These are phyloP conservation scores for Chelon auratus DNA, from an alignment of 2,797 vertebrate species.

Conservation along the genomic window DNA sequence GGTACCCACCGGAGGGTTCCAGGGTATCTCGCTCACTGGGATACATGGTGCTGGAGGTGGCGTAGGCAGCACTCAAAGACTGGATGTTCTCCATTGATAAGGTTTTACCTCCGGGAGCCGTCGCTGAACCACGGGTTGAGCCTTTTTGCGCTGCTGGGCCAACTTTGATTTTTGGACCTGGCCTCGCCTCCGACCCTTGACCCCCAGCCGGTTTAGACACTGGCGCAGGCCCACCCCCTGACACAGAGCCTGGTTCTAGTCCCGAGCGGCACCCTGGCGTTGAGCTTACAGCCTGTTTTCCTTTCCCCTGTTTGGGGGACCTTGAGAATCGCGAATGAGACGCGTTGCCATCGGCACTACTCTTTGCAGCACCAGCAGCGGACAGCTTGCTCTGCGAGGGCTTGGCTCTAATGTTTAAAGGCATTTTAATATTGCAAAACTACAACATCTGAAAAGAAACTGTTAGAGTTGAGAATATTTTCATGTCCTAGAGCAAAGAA, in stretches of 20 bases:
- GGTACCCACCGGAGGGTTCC: slow-evolving; percentile 89
- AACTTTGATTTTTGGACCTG: slow-evolving; percentile 59
- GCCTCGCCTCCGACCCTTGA: slow-evolving; percentile 47
- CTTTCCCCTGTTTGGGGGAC: slow-evolving; percentile 90
- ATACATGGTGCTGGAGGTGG: slow-evolving; percentile 95
- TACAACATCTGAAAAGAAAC: slow-evolving; percentile 34
- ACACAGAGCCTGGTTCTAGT: slow-evolving; percentile 85
- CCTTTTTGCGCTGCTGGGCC: slow-evolving; percentile 47
- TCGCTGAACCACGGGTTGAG: slow-evolving; percentile 79
- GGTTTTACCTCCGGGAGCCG: slow-evolving; percentile 88
- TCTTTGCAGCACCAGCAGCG: slow-evolving; percentile 88
- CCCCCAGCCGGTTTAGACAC: slow-evolving; percentile 46
- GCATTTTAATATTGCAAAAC: slow-evolving; percentile 71
- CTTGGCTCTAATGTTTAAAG: slow-evolving; percentile 78
- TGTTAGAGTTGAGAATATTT: slow-evolving; percentile 21
- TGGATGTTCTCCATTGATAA: slow-evolving; percentile 99
- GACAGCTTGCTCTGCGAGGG: slow-evolving; percentile 84
- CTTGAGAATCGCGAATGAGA: slow-evolving; percentile 90
- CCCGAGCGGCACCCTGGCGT: slow-evolving; percentile 88
- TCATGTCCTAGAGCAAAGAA: slow-evolving; percentile 43
- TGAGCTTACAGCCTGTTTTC: slow-evolving; percentile 85
- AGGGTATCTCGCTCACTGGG: slow-evolving; percentile 91
- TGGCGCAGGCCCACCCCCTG: slow-evolving; percentile 57
- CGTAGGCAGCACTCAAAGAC: slow-evolving; percentile 96
- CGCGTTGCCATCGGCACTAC: slow-evolving; percentile 87